Base-by-base conservation (phyloP, 2,888 invertebrate genomes). In the Phalangium opilio region DNA sequence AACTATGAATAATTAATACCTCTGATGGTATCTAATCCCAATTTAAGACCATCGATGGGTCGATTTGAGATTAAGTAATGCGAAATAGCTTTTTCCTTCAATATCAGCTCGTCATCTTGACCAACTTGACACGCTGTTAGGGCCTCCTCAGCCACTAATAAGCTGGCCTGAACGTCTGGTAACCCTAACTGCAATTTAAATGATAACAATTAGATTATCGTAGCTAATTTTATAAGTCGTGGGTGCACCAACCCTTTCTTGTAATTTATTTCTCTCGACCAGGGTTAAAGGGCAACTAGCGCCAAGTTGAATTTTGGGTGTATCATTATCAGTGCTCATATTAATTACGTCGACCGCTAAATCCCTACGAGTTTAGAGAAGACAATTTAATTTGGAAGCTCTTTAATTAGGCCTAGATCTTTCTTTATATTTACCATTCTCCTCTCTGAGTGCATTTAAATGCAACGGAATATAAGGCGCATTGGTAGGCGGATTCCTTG, bases 381-480 rank as follows among this genome's bases (percentile, higher is more conserved):
- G 34, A 12, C n/a, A 34, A 34, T 34, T 34, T 34, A 11, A 34
- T 34, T 12, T 12, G 11, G 34, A 34, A 34, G n/a, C 11, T 34
- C n/a, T 34, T n/a, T 12, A 34, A 1, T 34, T 34, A 34, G 11
- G 11, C 34, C n/a, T 34, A n/a, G 34, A 12, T 11, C n/a, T n/a
- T 12, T 34, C 34, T 12, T 34, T 2, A 20, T 32, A 48, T 59
- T 47, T 50, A 66, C 67, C 67, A 66, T 52, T 59, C 55, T 21
- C 61, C 61, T 3, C 63, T 52, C 43, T 59, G 55, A 51, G 65
- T 65, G 60, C 64, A 65, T 55, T 64, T 52, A 17, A 62, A 54
- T 32, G 66, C 59, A 48, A 67, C 54, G 45, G 60, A 60, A 43
- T 62, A 59, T 18, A 61, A 43, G n/a, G 64, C 66, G 40, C 59